Evolutionary conservation across 1,140 invertebrate species (phyloP).

Genomic region (Procambarus clarkii): DNA sequence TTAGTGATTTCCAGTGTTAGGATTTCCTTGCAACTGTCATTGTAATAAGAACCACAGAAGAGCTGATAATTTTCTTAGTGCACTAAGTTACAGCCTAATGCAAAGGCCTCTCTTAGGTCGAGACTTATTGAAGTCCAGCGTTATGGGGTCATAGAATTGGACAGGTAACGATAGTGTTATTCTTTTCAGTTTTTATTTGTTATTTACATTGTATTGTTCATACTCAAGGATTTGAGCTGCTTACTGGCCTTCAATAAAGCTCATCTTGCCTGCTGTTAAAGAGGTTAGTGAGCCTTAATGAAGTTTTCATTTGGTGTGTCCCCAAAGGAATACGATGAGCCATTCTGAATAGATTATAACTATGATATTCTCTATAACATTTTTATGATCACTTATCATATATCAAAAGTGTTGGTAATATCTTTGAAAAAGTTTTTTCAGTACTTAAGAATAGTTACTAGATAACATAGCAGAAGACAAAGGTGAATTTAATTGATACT

Average conservation of each 20-base stretch:
- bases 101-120: conserved; percentile 59
- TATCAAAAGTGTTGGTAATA: not conserved
- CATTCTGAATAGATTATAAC: not conserved
- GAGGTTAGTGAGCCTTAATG: conserved; percentile 35
- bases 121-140: conserved; percentile 59
- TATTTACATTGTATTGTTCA: conserved; percentile 7
- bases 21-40: not conserved
- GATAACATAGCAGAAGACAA: not conserved
- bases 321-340: not conserved
- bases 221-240: conserved; percentile 45
- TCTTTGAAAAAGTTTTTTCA: conserved; percentile 2
- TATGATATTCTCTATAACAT: not conserved
- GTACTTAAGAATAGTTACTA: not conserved
- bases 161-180: conserved; percentile 46
- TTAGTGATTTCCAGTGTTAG: not conserved
- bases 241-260: conserved; percentile 40
- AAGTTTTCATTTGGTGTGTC: conserved; percentile 32
- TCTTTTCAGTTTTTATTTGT: conserved; percentile 17
- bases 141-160: conserved; percentile 52
- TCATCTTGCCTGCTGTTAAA: conserved; percentile 27
- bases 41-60: conserved; percentile 3
- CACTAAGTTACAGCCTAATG: conserved; percentile 41
- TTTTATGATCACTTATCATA: not conserved
- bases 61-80: conserved; percentile 32
- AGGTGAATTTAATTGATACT: not conserved